These are phyloP conservation scores for Standfussiana lucernea DNA, from an alignment of 2,888 invertebrate species.

Conservation along the genomic window DNA sequence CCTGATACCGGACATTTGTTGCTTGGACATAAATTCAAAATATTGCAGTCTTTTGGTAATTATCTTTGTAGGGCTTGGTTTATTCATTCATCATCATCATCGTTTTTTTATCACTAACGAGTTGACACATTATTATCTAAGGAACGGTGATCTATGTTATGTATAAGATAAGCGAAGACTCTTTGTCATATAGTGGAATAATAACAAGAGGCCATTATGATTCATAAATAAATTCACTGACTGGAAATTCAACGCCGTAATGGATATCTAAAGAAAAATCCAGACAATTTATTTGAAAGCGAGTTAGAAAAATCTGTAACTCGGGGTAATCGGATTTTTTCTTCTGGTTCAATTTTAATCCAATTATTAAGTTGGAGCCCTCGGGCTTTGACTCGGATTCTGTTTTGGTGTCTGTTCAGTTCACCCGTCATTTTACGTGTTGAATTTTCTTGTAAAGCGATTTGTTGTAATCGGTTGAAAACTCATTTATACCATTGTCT, in stretches of 20 bases:
- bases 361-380: slow-evolving; percentile 56
- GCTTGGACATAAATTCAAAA: slow-evolving; percentile 2
- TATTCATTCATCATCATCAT: too few relatives aligned
- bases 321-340: slow-evolving; percentile 47
- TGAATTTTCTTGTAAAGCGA: neutral
- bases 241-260: slow-evolving; percentile 10
- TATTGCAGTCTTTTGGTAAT: neutral
- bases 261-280: slow-evolving; percentile 13
- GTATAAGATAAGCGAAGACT: too few relatives aligned
- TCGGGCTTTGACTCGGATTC: slow-evolving; percentile 34
- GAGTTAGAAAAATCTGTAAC: slow-evolving; percentile 38
- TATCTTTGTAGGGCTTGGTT: neutral
- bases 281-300: slow-evolving; percentile 28
- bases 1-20: slow-evolving; percentile 5
- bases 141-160: neutral
- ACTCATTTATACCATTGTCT: too few relatives aligned
- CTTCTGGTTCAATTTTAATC: slow-evolving; percentile 60
- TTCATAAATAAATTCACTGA: slow-evolving; percentile 19
- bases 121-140: neutral
- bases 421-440: slow-evolving; percentile 19
- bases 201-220: neutral
- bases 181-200: neutral
- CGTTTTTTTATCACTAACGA: neutral
- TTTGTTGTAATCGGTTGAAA: slow-evolving; percentile 28
- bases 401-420: slow-evolving; percentile 32